Conservation (phyloP, 1,140 invertebrate species). For the Cydia strobilella region DNA sequence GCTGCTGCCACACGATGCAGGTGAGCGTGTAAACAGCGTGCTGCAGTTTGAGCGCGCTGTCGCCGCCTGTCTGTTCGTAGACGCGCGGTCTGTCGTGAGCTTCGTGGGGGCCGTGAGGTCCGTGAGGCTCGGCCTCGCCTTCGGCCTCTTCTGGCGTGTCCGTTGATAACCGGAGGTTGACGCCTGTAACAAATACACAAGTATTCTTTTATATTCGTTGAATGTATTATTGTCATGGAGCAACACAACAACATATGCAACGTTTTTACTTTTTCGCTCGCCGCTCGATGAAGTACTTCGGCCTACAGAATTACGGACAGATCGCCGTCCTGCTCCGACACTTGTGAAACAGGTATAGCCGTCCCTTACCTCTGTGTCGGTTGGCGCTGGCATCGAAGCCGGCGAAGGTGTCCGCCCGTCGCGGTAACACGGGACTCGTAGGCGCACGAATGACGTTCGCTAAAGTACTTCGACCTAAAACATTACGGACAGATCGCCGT, state of each 20-base stretch:
- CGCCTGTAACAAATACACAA: constrained; percentile 42
- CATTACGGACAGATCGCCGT: constrained; percentile 45
- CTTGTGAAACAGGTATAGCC: neutral
- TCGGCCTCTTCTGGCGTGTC: constrained; percentile 48
- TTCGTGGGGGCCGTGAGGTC: constrained; percentile 34
- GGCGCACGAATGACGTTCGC: constrained; percentile 84
- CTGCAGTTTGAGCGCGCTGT: constrained; percentile 86
- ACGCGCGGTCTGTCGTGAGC: constrained; percentile 33
- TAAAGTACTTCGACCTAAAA: constrained; percentile 89
- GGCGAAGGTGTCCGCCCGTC: constrained; percentile 96
- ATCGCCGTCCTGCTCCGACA: neutral
- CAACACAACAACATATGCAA: no score
- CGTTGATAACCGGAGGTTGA: constrained; percentile 55
- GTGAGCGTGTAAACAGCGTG: constrained; percentile 91
- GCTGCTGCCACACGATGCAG: constrained; percentile 91
- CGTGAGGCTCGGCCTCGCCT: constrained; percentile 34
- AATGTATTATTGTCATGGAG: no score
- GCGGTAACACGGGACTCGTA: constrained; percentile 88
- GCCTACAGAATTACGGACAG: constrained; percentile 45
- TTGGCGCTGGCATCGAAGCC: constrained; percentile 88
- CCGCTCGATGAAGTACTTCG: constrained; percentile 92
- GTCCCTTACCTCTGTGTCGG: constrained; percentile 38
- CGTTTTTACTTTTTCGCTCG: no score
- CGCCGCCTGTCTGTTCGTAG: constrained; percentile 57
- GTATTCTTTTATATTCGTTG: neutral